phyloP scores from a whole-genome alignment of 2,888 invertebrate genomes.

The Hydrotaea cyrtoneurina region DNA sequence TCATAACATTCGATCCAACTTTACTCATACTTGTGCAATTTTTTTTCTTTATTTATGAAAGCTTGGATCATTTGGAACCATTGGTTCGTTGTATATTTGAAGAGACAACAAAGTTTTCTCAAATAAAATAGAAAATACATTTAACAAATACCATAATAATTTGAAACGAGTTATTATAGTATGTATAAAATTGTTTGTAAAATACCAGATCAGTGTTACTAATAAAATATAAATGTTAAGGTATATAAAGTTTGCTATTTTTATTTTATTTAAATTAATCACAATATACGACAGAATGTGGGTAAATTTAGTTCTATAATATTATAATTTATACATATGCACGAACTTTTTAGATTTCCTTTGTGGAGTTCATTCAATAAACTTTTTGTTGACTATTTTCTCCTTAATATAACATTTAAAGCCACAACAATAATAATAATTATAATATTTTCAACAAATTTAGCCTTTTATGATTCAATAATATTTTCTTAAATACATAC shows the following conservation, averaged over 20 bases:
- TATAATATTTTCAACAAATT: conserved; percentile 54
- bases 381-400: background rate
- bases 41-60: too few relatives aligned
- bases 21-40: too few relatives aligned
- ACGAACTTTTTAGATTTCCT: background rate
- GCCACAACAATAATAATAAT: conserved; percentile 60
- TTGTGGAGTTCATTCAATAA: conserved; percentile 8
- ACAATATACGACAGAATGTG: conserved; percentile 21
- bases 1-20: too few relatives aligned
- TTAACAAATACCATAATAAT: too few relatives aligned
- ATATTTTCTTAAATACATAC: conserved; percentile 8
- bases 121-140: too few relatives aligned
- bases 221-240: background rate
- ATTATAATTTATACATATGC: conserved; percentile 13
- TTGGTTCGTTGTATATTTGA: too few relatives aligned
- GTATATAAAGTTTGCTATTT: conserved; percentile 1
- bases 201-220: too few relatives aligned
- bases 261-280: conserved; percentile 29
- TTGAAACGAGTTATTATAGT: too few relatives aligned
- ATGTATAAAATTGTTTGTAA: too few relatives aligned
- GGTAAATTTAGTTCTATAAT: background rate
- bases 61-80: too few relatives aligned
- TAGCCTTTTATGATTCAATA: conserved; percentile 29
- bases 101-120: too few relatives aligned
- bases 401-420: conserved; percentile 46